Base-by-base conservation (phyloP, 2,888 invertebrate species). In the Drepanosiphum platanoidis region DNA sequence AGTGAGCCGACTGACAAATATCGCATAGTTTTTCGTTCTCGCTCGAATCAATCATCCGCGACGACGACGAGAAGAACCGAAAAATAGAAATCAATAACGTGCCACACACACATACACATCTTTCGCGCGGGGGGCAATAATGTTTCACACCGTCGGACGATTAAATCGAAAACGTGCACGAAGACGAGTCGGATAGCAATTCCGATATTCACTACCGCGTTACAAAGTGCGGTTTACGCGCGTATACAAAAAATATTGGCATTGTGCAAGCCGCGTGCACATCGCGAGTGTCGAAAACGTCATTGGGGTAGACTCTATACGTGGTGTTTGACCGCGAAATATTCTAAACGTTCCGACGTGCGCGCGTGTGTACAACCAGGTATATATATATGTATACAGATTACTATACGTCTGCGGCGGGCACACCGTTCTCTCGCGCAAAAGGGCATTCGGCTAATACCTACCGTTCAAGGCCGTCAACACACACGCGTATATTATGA, bases 401-500 rank as follows among this genome's bases (percentile, higher is more conserved):
- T 7, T 27, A 9, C 2, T 9, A 27, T 30, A 22, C 18, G 3
- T 13, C 11, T 30, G 64, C 27, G 61, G n/a, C n/a, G n/a, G n/a
- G n/a, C n/a, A n/a, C n/a, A 27, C 9, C 27, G 61, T 15, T 11
- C 46, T 46, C 46, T 7, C 52, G 30, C 70, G 58, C 70, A 70
- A 80, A 80, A 39, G 52, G 68, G 68, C 79, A 79, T 79, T 79
- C 68, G 68, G 79, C 34, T 79, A 79, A 70, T 52, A 70, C 52
- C 15, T 52, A 70, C 52, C 15, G 71, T 71, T 61, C 81, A 81
- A 81, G 81, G 81, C 58, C 81, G 5, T 81, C 81, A 30, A 66
- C 66, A 79, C 78, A 30, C 18, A 30, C 22, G n/a, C n/a, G n/a
- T n/a, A n/a, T n/a, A n/a, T n/a, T n/a, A n/a, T n/a, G n/a, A 22